Base-by-base conservation (phyloP, 2,797 vertebrate species). In the Micrastur ruficollis region DNA sequence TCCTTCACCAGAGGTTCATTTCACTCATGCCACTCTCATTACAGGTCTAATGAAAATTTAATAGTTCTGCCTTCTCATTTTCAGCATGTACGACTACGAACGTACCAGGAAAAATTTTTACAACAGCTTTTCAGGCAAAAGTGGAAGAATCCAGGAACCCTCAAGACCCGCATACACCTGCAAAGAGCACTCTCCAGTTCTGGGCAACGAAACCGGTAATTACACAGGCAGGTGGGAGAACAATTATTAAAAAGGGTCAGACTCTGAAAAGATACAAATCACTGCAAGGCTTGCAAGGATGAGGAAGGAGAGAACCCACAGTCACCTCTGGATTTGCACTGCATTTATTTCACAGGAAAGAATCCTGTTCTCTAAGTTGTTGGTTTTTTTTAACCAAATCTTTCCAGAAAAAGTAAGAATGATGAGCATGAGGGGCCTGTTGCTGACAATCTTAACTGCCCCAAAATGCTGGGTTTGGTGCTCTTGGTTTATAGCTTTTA, bases 41-140 rank as follows among this genome's bases (percentile, higher is more conserved):
- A 83, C 26, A 88, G 56, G 36, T 38, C 72, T 91, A 82, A 90
- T 89, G 55, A 95, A 95, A 95, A 85, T 61, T 53, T 90, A 90
- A 90, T 89, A 84, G 62, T 38, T 84, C 66, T 84, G 59, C 67
- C 63, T 80, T 85, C 70, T 86, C 67, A 82, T 86, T 89, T 93
- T 66, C 90, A 95, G 73, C 22, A 36, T 9, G 3, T 55, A 42
- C 70, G 40, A 88, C 55, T 26, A 71, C 58, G 73, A 82, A 89
- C 50, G 74, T 46, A 55, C 8, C 32, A 36, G 49, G 34, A 65
- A 79, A 65, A 36, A 23, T 32, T 55, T 86, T 81, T 66, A 70
- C 23, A 31, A 40, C 36, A 47, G 36, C 11, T 92, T 84, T 89
- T 38, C 82, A 49, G 44, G 58, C 17, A 67, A 32, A 90, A 67